Percentiles rank a stretch among this genome's conserved stretches.
phyloP scores from a whole-genome alignment of 2,113 vertebrate species.

The Calidris pygmaea region DNA sequence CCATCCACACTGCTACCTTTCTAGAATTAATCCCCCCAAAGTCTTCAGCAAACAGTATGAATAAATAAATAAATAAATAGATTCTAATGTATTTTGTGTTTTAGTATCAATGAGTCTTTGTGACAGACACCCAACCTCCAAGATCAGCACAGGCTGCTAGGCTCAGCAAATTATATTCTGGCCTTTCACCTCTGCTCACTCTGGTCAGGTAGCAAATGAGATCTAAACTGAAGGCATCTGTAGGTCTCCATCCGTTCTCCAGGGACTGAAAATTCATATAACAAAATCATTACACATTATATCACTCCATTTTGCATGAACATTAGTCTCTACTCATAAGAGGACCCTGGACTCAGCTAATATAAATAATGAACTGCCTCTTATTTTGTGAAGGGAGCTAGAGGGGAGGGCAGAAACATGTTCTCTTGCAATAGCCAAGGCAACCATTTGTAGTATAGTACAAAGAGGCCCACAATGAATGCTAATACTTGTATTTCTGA shows the following conservation, averaged over 20 bases:
- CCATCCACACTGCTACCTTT: background rate
- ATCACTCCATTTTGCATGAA: slow-evolving; percentile 70
- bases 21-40: background rate
- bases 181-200: slow-evolving; percentile 60
- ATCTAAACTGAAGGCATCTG: slow-evolving; percentile 52
- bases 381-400: slow-evolving; percentile 63
- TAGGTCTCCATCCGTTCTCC: slow-evolving; percentile 44
- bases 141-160: slow-evolving; percentile 7
- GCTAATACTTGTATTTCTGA: background rate
- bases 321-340: slow-evolving; percentile 68
- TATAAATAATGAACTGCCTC: slow-evolving; percentile 76
- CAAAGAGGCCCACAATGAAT: slow-evolving; percentile 6
- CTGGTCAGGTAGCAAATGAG: slow-evolving; percentile 66
- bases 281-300: slow-evolving; percentile 73
- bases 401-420: background rate
- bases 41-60: background rate
- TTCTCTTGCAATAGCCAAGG: background rate
- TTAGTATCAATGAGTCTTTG: slow-evolving; percentile 2
- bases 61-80: background rate
- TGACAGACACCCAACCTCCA: slow-evolving; percentile 18
- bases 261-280: slow-evolving; percentile 70
- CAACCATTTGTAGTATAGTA: background rate
- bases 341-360: slow-evolving; percentile 72
- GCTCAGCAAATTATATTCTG: slow-evolving; percentile 50
- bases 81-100: background rate